Base-by-base conservation (phyloP, 1,140 invertebrate species). In the Charaxes varanes region DNA sequence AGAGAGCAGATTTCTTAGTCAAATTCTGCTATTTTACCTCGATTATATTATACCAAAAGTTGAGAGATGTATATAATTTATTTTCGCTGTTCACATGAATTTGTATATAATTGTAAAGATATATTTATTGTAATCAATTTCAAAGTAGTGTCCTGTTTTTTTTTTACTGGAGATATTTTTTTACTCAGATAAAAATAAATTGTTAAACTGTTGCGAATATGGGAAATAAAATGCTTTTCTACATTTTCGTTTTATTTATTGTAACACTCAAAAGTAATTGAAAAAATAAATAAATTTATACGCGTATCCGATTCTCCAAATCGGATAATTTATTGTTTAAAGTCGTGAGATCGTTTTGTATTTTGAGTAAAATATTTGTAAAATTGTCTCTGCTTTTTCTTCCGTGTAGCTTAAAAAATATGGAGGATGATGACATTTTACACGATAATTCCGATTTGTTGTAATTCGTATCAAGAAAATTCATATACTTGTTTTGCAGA, bases 321-420 rank as follows among this genome's bases (percentile, higher is more conserved):
- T 59, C 55, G 0, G 70, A 59, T n/a, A 79, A 45, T 60, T 81
- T 79, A 18, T 49, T 69, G 21, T 48, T 71, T 6, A 81, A 47
- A 4, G 51, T 62, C 2, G 54, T 57, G 6, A 81, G 34, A 40
- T 81, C 77, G 16, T 45, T 73, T 67, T 81, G 74, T 35, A 81
- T 77, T 55, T 77, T 81, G 4, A 81, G 32, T 7, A 81, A 34
- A 22, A 78, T 59, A 23, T 71, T 66, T 0, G 64, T 56, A 19
- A 79, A 73, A 40, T 73, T 79, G 17, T 82, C 72, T 10, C 56
- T 45, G 21, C 64, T 77, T 14, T 70, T 82, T 22, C 56, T 48
- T 3, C 60, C 45, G 18, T 61, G 53, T 0, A 78, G 31, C 45
- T 55, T 68, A 19, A 69, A 79, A 33, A 79, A 74, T 8, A 81